Evolutionary conservation across 92 coral and sea anemone species (phyloP).

Genomic region (Isaurus tuberculatus): DNA sequence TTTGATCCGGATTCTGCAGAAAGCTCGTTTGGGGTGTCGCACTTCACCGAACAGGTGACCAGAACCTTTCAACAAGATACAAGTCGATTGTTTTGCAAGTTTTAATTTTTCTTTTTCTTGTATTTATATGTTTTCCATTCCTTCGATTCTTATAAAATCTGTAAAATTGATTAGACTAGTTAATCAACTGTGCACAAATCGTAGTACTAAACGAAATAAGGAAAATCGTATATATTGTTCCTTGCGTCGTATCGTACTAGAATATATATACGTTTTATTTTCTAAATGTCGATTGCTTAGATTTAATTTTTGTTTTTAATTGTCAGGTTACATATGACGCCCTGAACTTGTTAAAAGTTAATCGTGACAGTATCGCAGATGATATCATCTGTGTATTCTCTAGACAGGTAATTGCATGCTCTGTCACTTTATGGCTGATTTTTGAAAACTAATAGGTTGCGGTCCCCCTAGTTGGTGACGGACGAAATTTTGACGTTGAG

Average conservation of each 20-base stretch:
- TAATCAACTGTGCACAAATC: too few species aligned
- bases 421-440: too few species aligned
- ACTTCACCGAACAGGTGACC: slow-evolving; percentile 81
- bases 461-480: not conserved
- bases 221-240: too few species aligned
- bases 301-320: not conserved
- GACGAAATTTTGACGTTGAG: too few species aligned
- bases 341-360: slow-evolving; percentile 66
- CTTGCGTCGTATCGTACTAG: not conserved
- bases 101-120: too few species aligned
- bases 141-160: too few species aligned
- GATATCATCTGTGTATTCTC: slow-evolving; percentile 95
- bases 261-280: not conserved
- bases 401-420: slow-evolving; percentile 66
- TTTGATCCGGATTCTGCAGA: slow-evolving; percentile 78
- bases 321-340: slow-evolving; percentile 89
- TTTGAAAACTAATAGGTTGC: too few species aligned
- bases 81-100: not conserved
- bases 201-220: too few species aligned
- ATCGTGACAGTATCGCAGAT: slow-evolving; percentile 87
- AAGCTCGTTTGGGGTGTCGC: slow-evolving; percentile 84
- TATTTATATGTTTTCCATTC: too few species aligned
- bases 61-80: not conserved
- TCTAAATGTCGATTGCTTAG: too few species aligned
- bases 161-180: too few species aligned